Conservation (phyloP, 2,797 vertebrate genomes). For the Acipenser ruthenus region DNA sequence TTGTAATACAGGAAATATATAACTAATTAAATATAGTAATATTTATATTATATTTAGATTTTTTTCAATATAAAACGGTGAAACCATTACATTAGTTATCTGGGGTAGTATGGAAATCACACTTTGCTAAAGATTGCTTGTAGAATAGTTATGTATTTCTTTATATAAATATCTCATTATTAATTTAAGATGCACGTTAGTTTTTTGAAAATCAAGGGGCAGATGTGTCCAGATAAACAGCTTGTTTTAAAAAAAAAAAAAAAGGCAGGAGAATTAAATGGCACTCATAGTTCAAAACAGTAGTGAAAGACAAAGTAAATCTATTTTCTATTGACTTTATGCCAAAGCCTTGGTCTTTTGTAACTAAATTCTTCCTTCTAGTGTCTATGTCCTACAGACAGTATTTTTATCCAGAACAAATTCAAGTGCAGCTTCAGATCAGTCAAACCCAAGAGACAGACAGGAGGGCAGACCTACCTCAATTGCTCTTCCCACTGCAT, state of each 20-base stretch:
- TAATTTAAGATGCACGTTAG: too few species aligned
- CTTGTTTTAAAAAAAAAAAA: constrained; percentile 32
- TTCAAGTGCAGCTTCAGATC: constrained; percentile 64
- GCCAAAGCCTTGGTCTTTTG: constrained; percentile 28
- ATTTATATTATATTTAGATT: too few species aligned
- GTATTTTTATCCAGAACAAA: constrained; percentile 52
- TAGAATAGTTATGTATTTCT: neutral
- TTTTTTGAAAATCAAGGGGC: too few species aligned
- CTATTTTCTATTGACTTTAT: constrained; percentile 37
- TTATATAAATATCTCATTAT: too few species aligned
- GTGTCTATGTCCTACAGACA: constrained; percentile 44
- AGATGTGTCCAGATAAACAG: constrained; percentile 13
- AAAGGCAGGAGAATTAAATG: constrained; percentile 22
- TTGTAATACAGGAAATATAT: too few species aligned
- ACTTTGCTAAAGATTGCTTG: constrained; percentile 19
- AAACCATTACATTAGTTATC: too few species aligned
- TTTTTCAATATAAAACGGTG: too few species aligned
- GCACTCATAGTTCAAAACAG: constrained; percentile 23
- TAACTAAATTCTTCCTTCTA: constrained; percentile 44
- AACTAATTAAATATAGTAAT: too few species aligned
- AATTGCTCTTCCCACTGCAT: constrained; percentile 56
- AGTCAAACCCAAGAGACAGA: constrained; percentile 55
- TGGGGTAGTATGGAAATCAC: neutral
- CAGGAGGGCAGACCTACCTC: constrained; percentile 52
- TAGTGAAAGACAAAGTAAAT: constrained; percentile 35